Evolutionary conservation across 2,888 invertebrate species (phyloP), one percentile per base, ranked within the genome.

Genomic region (Leptura quadrifasciata): DNA sequence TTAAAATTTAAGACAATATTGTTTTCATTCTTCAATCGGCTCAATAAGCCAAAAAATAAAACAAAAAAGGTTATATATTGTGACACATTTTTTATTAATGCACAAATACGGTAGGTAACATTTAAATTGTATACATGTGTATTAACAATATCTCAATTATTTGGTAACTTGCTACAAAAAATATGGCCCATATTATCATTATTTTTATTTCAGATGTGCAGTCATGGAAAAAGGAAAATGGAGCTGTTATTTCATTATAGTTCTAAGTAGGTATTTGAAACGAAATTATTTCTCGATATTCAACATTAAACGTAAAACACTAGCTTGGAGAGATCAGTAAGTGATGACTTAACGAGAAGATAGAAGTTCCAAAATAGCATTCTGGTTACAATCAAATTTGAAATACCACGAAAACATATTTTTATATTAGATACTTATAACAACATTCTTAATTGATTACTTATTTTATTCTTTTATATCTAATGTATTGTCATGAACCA

Each of bases 401-500:
- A 69, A 69, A 69, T 69, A 64, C 58, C 20, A 69, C 47, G 21
- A 79, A 81, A 81, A 82, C 80, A 82, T 81, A 68, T 63, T 35
- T 69, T 39, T 47, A 76, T 80, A 75, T 76, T 72, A 78, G 70
- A 74, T 81, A 82, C 81, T 83, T 84, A 81, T 87, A 87, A 87
- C 86, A 87, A 86, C 87, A 86, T 86, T 84, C 86, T 88, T 87
- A 87, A 84, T 84, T 84, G 84, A 80, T 80, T 87, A 84, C 85
- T 86, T 86, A 86, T 84, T 84, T 83, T 86, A 85, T 81, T 21
- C 9, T 86, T 85, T 88, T 88, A 89, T 86, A 87, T 87, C 88
- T 89, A 89, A 88, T 87, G 89, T 89, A 89, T 89, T 89, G 89
- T 89, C 89, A 86, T 88, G 86, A 89, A 89, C 89, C 89, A 89